Conservation (phyloP, 2,113 vertebrate genomes). For the Macrotis lagotis region DNA sequence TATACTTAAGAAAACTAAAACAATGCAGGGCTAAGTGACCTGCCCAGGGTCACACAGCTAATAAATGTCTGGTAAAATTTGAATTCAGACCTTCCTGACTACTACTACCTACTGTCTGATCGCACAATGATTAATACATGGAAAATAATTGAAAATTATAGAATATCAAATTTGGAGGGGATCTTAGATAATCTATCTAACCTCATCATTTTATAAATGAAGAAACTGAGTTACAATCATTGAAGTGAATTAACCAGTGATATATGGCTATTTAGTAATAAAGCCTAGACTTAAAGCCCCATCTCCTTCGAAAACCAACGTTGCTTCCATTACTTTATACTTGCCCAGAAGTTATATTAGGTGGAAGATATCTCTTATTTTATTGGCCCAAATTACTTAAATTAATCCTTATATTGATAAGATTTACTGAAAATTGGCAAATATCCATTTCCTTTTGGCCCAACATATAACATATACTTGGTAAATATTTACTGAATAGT, state of each 20-base stretch:
- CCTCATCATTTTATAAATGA: not conserved
- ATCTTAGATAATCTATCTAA: not conserved
- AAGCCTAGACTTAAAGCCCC: not conserved
- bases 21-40: not conserved
- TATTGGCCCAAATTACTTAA: not conserved
- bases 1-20: not conserved
- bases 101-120: not conserved
- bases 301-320: not conserved
- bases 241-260: not conserved
- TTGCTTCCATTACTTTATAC: fast-evolving
- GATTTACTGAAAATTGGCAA: not conserved
- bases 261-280: not conserved
- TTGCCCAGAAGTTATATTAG: not conserved
- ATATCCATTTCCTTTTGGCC: not conserved
- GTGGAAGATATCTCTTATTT: not conserved
- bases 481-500: not conserved
- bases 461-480: not conserved
- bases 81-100: not conserved
- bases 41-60: not conserved
- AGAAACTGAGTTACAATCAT: not conserved
- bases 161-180: not conserved
- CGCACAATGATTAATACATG: not conserved
- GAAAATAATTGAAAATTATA: not conserved
- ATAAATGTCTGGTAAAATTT: not conserved
- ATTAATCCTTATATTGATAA: not conserved